phyloP scores from a whole-genome alignment of 2,888 invertebrate genomes.

The Gasteruption jaculator region DNA sequence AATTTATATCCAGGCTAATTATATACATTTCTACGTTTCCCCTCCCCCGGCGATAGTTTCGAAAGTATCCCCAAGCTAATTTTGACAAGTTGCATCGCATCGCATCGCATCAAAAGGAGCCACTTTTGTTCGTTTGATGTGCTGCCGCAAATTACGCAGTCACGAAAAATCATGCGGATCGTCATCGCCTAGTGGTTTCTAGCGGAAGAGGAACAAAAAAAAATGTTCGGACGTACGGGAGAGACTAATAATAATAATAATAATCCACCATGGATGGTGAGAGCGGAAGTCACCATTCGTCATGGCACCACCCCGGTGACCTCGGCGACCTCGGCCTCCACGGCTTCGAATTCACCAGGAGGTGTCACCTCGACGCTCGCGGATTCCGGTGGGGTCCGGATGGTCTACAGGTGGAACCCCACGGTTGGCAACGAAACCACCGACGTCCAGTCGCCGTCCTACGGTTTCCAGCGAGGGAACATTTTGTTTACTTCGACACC shows the following conservation, averaged over 20 bases:
- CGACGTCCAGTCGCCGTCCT: constrained; percentile 29
- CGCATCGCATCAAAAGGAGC: too few species aligned
- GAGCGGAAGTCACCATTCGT: constrained; percentile 64
- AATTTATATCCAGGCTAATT: too few species aligned
- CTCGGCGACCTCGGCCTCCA: constrained; percentile 28
- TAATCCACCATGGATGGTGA: constrained; percentile 68
- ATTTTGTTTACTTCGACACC: constrained; percentile 56
- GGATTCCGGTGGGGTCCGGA: constrained; percentile 53
- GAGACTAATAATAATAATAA: too few species aligned
- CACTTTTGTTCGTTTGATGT: too few species aligned
- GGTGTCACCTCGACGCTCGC: constrained; percentile 41
- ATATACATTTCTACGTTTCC: too few species aligned
- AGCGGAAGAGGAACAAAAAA: constrained; percentile 3
- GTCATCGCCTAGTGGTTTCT: too few species aligned
- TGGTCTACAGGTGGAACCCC: constrained; percentile 55
- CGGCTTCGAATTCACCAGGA: constrained; percentile 35
- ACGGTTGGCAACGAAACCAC: too few species aligned
- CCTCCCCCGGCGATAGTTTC: too few species aligned
- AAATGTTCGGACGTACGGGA: constrained; percentile 10
- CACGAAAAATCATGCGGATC: too few species aligned
- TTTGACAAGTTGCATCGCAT: too few species aligned
- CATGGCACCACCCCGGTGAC: constrained; percentile 51
- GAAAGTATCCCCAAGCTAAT: too few species aligned
- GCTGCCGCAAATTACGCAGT: too few species aligned
- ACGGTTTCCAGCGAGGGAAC: constrained; percentile 56